Base-by-base conservation (phyloP, 1,140 invertebrate genomes). In the Drosophila ohnishii region DNA sequence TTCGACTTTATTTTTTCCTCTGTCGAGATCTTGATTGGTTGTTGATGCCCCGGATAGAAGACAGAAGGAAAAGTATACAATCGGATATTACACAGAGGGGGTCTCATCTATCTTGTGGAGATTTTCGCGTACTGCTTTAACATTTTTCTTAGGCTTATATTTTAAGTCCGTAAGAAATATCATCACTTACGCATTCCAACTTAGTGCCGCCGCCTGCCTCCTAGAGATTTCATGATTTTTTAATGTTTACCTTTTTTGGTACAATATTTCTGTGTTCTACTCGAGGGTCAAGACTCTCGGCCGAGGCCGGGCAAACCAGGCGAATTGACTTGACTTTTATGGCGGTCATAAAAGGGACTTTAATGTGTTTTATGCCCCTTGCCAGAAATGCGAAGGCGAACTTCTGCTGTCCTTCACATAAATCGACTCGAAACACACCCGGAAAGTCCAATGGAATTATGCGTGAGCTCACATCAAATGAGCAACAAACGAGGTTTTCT, bases 251-350 rank as follows among this genome's bases (percentile, higher is more conserved):
- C 62, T 67, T 75, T 75, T 75, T 53, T 14, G 39, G 14, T 16
- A 50, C 45, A 44, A 32, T 48, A 55, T 75, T 75, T 64, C 22
- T 64, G 37, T 47, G 22, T 42, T 30, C 53, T 76, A 37, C 51
- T 44, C 42, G 48, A 22, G 72, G 73, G 73, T 76, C 73, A 59
- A 84, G 59, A 58, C 25, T 67, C 47, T 35, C 50, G 48, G 40
- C 16, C 22, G 14, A 13, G 44, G 44, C 39, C 39, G n/a, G 45
- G 34, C 47, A 53, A 48, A 59, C 25, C 50, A 39, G 56, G 58
- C 75, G 66, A 82, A 76, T 87, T 73, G 75, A 78, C 80, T 79
- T 87, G 83, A 87, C 82, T 86, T 86, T 87, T 87, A 86, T 87
- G 78, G 76, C 56, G 67, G 66, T 66, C 75, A 82, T 79, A 82